Base-by-base conservation (phyloP, 2,113 vertebrate species). In the Entomyzon cyanotis region DNA sequence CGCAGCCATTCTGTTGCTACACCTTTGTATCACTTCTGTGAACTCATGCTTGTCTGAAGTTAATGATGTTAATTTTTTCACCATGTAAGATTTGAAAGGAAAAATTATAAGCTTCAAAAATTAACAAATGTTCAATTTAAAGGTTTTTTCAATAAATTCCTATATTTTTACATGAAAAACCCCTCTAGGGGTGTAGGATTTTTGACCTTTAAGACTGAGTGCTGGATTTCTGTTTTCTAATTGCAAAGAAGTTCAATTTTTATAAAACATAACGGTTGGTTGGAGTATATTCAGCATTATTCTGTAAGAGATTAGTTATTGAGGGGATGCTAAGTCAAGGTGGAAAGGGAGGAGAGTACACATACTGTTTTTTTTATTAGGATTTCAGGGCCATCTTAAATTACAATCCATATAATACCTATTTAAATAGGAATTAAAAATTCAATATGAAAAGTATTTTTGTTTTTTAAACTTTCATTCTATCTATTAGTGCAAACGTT, bases 1-100 rank as follows among this genome's bases (percentile, higher is more conserved):
- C 2, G 0, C 15, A 62, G 79, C 58, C 4, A 2, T 90, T 89
- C 84, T 79, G 7, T 73, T 79, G 30, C 18, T 85, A 55, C 39
- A 77, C 15, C 12, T 90, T 86, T 82, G 8, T 85, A 75, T 87
- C 67, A 85, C 70, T 81, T 87, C 25, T 68, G 42, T 93, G 85
- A 89, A 96, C 42, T 94, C 76, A 86, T 65, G 76, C 44, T 82
- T 94, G 27, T 67, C 68, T 15, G 2, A 85, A 87, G 82, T 94
- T 87, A 70, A 94, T 60, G 31, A 68, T 27, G 27, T 27, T 55
- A 27, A 53, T 62, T 80, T 94, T 93, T 90, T 91, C 35, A 55
- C 17, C 9, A 5, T 31, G 6, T 63, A 49, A 62, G 46, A 75
- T 49, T 78, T 92, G 63, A 67, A 91, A 81, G 17, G 52, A 84